Conservation (phyloP, 1,140 invertebrate genomes). For the Drosophila azteca region DNA sequence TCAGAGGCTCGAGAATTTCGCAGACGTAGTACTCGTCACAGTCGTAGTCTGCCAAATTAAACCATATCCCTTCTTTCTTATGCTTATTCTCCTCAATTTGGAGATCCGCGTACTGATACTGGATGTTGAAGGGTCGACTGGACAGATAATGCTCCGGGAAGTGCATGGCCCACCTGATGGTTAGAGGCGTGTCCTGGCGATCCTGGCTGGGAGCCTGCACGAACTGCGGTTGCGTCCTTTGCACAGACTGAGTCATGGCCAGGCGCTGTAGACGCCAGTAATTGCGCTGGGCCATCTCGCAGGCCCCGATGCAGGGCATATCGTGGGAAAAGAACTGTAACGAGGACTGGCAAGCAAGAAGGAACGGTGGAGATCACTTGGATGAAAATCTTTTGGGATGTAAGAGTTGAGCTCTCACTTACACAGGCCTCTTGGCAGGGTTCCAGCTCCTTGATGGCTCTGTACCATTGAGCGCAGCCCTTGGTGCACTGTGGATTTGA, state of each 20-base stretch:
- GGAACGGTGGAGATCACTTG: neutral
- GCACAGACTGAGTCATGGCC: conserved; percentile 55
- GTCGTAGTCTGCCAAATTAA: conserved; percentile 85
- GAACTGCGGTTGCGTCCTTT: conserved; percentile 59
- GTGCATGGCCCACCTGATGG: conserved; percentile 90
- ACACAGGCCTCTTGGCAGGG: conserved; percentile 89
- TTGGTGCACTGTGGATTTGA: conserved; percentile 86
- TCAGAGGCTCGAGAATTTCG: conserved; percentile 87
- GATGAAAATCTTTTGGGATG: neutral
- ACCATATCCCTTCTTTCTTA: conserved; percentile 88
- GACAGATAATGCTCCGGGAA: conserved; percentile 84
- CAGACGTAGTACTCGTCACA: conserved; percentile 84
- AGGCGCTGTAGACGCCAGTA: conserved; percentile 74
- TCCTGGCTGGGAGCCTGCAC: conserved; percentile 25
- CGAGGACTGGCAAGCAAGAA: conserved; percentile 86
- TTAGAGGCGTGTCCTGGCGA: conserved; percentile 83
- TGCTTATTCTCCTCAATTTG: conserved; percentile 85
- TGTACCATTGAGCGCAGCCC: conserved; percentile 88
- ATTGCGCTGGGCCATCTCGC: conserved; percentile 66
- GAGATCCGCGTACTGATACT: conserved; percentile 89
- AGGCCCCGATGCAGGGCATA: conserved; percentile 86
- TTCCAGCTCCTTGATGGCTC: conserved; percentile 86
- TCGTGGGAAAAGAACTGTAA: conserved; percentile 90
- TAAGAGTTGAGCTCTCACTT: conserved; percentile 84
- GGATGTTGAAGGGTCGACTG: conserved; percentile 84